Evolutionary conservation across 2,797 vertebrate genomes (phyloP), one percentile per base, ranked within the genome.

Genomic region (Takifugu ocellatus): DNA sequence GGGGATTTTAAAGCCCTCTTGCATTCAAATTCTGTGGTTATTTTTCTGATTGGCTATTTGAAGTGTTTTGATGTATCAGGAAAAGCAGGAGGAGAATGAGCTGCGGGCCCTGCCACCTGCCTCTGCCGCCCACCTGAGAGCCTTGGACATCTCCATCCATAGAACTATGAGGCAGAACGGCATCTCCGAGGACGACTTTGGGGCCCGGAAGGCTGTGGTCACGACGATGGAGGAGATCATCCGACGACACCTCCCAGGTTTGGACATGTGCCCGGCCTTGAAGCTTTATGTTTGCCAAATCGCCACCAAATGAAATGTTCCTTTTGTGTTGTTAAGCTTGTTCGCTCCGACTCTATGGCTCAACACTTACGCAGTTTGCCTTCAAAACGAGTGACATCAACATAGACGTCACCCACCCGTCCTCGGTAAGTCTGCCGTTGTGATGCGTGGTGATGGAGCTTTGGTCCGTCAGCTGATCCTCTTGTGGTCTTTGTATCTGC

Each of bases 1-100:
- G 61, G 3, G 3, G 12, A 2, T 17, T 7, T 16, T 1, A 15
- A 15, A 21, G 94, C 5, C 33, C 42, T 5, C 42, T 14, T 3
- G 11, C 39, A 6, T 44, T 5, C 1, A 1, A 17, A 46, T n/a
- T 58, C 29, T 11, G 16, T 5, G 6, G 5, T 5, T 54, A 45
- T 33, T 27, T 6, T 6, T 36, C 17, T 48, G n/a, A 12, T 12
- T 12, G 46, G 10, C 21, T n/a, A 5, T 49, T 56, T 46, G 1
- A 44, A 21, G 14, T 24, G 1, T 42, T 62, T 1, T 21, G 1
- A 0, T 52, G 2, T 43, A 11, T 59, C 59, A 99, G 97, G 97
- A 98, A 76, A 98, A 99, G 78, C 96, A 97, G 72, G 96, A 99
- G 82, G 97, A 98, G 85, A 97, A 96, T 12, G 95, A 97, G 76